phyloP scores from a whole-genome alignment of 2,888 invertebrate species.

The Terebella lapidaria region DNA sequence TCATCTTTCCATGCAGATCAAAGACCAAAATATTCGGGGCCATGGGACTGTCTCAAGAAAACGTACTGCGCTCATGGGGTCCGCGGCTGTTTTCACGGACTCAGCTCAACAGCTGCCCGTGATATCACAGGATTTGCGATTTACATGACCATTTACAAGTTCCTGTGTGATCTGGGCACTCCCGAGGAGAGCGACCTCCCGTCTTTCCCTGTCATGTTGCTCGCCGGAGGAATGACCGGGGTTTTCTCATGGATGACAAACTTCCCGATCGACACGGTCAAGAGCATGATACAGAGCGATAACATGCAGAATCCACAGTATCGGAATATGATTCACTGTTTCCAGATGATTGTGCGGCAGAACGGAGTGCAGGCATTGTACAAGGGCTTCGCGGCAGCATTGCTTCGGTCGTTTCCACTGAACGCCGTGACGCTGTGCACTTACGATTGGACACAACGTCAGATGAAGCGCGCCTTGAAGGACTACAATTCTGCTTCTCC shows the following conservation, averaged over 20 bases:
- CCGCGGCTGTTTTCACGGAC: slow-evolving; percentile 43
- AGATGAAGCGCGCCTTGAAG: background rate
- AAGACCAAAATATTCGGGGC: slow-evolving; percentile 48
- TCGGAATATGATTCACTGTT: slow-evolving; percentile 62
- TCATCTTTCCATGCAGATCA: background rate
- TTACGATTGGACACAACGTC: slow-evolving; percentile 1
- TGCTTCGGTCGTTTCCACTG: slow-evolving; percentile 65
- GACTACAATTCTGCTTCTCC: background rate
- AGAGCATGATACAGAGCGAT: slow-evolving; percentile 70
- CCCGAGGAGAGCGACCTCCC: background rate
- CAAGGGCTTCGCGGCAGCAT: slow-evolving; percentile 62
- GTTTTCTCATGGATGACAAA: slow-evolving; percentile 66
- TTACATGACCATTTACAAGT: slow-evolving; percentile 63
- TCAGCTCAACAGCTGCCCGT: slow-evolving; percentile 41
- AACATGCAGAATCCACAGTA: slow-evolving; percentile 54
- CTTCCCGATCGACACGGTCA: slow-evolving; percentile 71
- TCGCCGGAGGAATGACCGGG: slow-evolving; percentile 55
- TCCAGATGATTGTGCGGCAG: slow-evolving; percentile 57
- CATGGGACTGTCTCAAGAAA: slow-evolving; percentile 56
- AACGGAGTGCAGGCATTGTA: slow-evolving; percentile 63
- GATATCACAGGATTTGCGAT: slow-evolving; percentile 64
- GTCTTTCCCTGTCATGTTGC: slow-evolving; percentile 9
- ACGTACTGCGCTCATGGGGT: slow-evolving; percentile 56
- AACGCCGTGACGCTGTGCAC: slow-evolving; percentile 61
- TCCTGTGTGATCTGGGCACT: slow-evolving; percentile 31